Evolutionary conservation across 2,888 invertebrate genomes (phyloP).

Genomic region (Megalurothrips usitatus): DNA sequence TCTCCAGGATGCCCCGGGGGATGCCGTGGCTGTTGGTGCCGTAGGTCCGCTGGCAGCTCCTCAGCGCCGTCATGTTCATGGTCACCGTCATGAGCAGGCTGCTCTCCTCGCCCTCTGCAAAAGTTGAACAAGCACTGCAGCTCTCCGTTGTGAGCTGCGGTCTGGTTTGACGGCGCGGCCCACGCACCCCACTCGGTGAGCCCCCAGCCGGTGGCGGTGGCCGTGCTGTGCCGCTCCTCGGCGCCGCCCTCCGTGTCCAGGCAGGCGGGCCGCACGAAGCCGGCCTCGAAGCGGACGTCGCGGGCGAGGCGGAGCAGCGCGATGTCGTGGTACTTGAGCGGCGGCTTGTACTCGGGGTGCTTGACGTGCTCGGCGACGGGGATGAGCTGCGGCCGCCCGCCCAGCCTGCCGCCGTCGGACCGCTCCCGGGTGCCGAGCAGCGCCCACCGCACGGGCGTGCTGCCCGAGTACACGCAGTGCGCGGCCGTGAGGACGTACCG

Average conservation of each 20-base stretch:
- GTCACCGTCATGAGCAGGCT: slow-evolving; percentile 51
- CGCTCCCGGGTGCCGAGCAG: slow-evolving; percentile 32
- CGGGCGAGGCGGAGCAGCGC: slow-evolving; percentile 55
- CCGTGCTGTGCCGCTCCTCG: background rate
- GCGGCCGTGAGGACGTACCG: slow-evolving; percentile 34
- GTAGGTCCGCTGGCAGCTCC: slow-evolving; percentile 31
- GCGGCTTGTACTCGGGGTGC: slow-evolving; percentile 55
- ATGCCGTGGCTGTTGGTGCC: slow-evolving; percentile 36
- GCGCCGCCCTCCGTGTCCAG: slow-evolving; percentile 38
- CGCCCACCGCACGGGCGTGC: background rate
- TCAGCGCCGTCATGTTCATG: slow-evolving; percentile 40
- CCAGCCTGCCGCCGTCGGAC: slow-evolving; percentile 44
- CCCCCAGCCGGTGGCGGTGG: slow-evolving; percentile 39
- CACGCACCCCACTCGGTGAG: slow-evolving; percentile 37
- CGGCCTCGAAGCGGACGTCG: slow-evolving; percentile 41
- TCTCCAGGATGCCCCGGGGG: slow-evolving; percentile 47
- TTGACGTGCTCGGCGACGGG: slow-evolving; percentile 45
- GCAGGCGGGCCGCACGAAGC: slow-evolving; percentile 48
- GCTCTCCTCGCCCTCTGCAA: slow-evolving; percentile 43
- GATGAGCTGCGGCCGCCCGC: slow-evolving; percentile 49
- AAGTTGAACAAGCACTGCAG: too few relatives aligned
- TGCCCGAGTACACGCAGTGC: slow-evolving; percentile 31
- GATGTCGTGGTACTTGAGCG: slow-evolving; percentile 59
- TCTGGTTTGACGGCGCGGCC: too few relatives aligned
- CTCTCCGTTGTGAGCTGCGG: too few relatives aligned